Base-by-base conservation (phyloP, 1,140 invertebrate genomes). In the Samia ricini region DNA sequence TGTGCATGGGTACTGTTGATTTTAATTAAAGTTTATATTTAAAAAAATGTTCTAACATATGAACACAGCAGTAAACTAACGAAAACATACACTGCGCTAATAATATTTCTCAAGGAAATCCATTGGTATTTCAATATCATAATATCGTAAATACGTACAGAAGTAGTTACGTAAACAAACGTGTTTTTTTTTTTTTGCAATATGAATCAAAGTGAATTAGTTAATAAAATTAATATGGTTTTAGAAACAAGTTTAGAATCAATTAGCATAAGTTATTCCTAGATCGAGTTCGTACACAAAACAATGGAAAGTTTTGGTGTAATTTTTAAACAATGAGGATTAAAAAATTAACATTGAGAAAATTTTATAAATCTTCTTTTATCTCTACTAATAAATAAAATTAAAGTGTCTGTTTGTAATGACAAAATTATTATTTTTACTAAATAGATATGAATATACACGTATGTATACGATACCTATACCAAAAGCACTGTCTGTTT, bases 121-220 rank as follows among this genome's bases (percentile, higher is more conserved):
- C 29, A 58, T 8, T 12, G 12, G 22, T 48, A 63, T 60, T 33
- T 36, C 19, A 29, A n/a, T n/a, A n/a, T n/a, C n/a, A n/a, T n/a
- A n/a, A n/a, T n/a, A 24, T 51, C 60, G 60, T 48, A 56, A 70
- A 62, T 60, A 71, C 56, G 63, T 69, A 68, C 33, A 63, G 68
- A 67, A 70, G 51, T 33, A 24, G 21, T 21, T 56, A 26, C 52
- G 58, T 66, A 70, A 49, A 69, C 60, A 69, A 61, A 62, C 56
- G 42, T 56, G 51, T 26, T 55, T n/a, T n/a, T n/a, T n/a, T n/a
- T n/a, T n/a, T n/a, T 64, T 26, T 55, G 62, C 49, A 42, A 64
- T 57, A 50, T 67, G 60, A 42, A 69, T 60, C 61, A 57, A 62
- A 62, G 64, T 55, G 56, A 50, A 50, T 50, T 50, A 50, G 5